Conservation (phyloP, 2,888 invertebrate genomes). For the Cybosia mesomella region DNA sequence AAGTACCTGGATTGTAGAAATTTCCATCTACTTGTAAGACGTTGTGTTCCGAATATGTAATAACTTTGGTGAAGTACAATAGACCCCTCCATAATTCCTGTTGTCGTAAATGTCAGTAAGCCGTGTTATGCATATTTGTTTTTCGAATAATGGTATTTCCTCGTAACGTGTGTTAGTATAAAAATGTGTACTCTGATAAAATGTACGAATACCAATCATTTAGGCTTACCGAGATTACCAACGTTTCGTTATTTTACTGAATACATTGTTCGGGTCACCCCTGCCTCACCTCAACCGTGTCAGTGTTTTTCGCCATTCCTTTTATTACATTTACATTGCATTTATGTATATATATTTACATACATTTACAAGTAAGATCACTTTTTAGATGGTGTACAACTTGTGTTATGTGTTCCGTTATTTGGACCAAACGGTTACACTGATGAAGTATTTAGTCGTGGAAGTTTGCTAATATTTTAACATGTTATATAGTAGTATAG, state of each 20-base stretch:
- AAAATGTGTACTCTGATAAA: slow-evolving; percentile 1
- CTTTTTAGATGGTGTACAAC: background rate
- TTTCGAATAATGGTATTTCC: slow-evolving; percentile 4
- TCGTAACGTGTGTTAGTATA: background rate
- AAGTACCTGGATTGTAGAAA: no score
- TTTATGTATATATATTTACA: slow-evolving; percentile 4
- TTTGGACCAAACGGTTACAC: background rate
- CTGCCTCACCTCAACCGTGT: background rate
- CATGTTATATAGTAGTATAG: background rate
- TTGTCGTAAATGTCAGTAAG: background rate
- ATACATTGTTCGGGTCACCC: background rate
- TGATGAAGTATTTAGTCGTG: background rate
- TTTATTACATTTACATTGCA: slow-evolving; percentile 4
- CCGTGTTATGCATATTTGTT: background rate
- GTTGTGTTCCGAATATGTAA: background rate
- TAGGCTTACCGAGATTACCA: background rate
- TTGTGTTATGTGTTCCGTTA: background rate
- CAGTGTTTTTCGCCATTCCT: background rate
- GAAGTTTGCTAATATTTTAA: background rate
- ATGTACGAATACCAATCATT: background rate
- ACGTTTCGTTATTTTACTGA: background rate
- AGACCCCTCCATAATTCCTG: background rate
- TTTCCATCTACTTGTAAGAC: background rate
- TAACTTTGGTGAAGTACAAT: background rate
- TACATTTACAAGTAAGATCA: background rate